Base-by-base conservation (phyloP, 1,140 invertebrate species). In the Asbolus verrucosus region DNA sequence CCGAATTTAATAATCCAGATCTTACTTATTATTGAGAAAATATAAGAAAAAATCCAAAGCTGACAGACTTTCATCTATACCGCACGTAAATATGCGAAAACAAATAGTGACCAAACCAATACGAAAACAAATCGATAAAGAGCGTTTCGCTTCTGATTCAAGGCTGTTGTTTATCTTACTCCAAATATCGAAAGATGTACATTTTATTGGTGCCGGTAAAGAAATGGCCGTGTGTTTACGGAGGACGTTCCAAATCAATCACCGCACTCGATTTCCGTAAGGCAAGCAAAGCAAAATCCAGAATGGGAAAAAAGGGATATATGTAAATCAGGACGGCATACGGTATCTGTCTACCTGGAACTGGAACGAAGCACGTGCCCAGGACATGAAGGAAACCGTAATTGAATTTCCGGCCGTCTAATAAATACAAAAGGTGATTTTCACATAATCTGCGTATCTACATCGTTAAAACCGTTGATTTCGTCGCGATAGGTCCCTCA, bases 1-100 rank as follows among this genome's bases (percentile, higher is more conserved):
- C 27, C 27, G 15, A 18, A 46, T 46, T 46, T 46, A 46, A 46
- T 46, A 46, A 46, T 46, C 14, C 18, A 19, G 27, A 8, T 30
- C 9, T 30, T 30, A 4, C 27, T 30, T n/a, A n/a, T n/a, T n/a
- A n/a, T n/a, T n/a, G n/a, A n/a, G n/a, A n/a, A n/a, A n/a, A n/a
- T n/a, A n/a, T n/a, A n/a, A n/a, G n/a, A n/a, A n/a, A n/a, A n/a
- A n/a, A n/a, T n/a, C n/a, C n/a, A n/a, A n/a, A n/a, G n/a, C n/a
- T n/a, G n/a, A n/a, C n/a, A n/a, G n/a, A n/a, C n/a, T n/a, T n/a
- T n/a, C n/a, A n/a, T n/a, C n/a, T n/a, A n/a, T n/a, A n/a, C n/a
- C n/a, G n/a, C n/a, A n/a, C n/a, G 4, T 30, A 30, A 30, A 30
- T 8, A 8, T 30, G 9, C 27, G 27, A 30, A 30, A 30, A 30